These are phyloP conservation scores for Hirtodrosophila histrioides DNA, from an alignment of 2,888 invertebrate genomes.

Conservation along the genomic window DNA sequence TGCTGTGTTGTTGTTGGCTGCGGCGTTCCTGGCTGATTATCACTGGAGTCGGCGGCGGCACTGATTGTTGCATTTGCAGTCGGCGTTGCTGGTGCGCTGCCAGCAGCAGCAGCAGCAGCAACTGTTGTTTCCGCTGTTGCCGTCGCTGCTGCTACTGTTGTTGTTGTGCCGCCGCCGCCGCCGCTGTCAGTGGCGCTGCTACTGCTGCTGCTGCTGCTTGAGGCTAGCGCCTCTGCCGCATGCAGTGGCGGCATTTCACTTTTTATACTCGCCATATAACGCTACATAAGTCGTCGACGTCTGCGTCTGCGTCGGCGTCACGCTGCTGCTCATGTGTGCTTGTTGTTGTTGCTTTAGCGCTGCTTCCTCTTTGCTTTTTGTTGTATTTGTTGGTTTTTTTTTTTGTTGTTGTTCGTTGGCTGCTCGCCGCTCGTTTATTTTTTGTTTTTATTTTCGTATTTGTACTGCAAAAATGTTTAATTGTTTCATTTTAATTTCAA, in stretches of 20 bases:
- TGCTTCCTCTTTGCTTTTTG: constrained; percentile 11
- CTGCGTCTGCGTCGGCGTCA: constrained; percentile 42
- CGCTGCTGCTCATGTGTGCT: constrained; percentile 65
- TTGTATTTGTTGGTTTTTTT: constrained; percentile 16
- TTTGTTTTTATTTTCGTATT: constrained; percentile 26
- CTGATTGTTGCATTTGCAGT: constrained; percentile 85
- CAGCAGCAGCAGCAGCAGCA: constrained; percentile 18
- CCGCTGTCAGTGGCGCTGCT: constrained; percentile 52
- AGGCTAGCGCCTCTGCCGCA: constrained; percentile 77
- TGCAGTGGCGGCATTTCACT: constrained; percentile 83
- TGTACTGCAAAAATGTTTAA: constrained; percentile 64
- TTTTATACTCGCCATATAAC: constrained; percentile 79
- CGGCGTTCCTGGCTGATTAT: constrained; percentile 85
- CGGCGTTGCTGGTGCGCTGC: constrained; percentile 59
- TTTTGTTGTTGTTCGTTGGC: constrained; percentile 38
- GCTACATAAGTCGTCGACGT: constrained; percentile 67
- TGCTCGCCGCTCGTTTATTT: constrained; percentile 32
- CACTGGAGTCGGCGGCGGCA: constrained; percentile 91
- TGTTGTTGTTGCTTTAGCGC: constrained; percentile 10
- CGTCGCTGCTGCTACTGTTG: constrained; percentile 52
- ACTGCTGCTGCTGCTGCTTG: constrained; percentile 46
- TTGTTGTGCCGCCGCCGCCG: constrained; percentile 21
- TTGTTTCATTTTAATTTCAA: constrained; percentile 22
- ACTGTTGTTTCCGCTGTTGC: constrained; percentile 16
- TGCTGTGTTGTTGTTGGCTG: constrained; percentile 82